phyloP scores from a whole-genome alignment of 2,888 invertebrate species.

The Rhagophthalmus giganteus region DNA sequence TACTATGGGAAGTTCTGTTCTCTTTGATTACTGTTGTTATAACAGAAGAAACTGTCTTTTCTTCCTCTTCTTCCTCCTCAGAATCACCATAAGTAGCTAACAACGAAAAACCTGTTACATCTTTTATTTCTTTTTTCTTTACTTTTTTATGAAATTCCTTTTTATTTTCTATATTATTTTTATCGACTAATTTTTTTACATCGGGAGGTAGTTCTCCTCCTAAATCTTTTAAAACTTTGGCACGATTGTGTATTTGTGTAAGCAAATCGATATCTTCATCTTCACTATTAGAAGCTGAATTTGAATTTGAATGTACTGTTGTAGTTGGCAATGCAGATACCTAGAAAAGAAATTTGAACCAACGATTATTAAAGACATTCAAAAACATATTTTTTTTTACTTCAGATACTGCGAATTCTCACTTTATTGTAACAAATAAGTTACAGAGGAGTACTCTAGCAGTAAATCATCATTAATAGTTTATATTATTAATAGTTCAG shows the following conservation, averaged over 20 bases:
- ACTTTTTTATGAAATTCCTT: slow-evolving; percentile 20
- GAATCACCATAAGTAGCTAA: slow-evolving; percentile 63
- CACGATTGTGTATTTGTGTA: slow-evolving; percentile 53
- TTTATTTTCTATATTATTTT: slow-evolving; percentile 1
- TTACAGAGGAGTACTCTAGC: slow-evolving; percentile 49
- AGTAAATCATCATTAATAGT: slow-evolving; percentile 50
- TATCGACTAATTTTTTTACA: slow-evolving; percentile 44
- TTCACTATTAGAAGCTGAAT: slow-evolving; percentile 32
- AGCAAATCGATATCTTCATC: slow-evolving; percentile 54
- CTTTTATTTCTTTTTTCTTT: slow-evolving; percentile 13
- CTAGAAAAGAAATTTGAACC: not conserved
- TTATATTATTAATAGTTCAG: slow-evolving; percentile 44
- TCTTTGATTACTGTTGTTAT: slow-evolving; percentile 12
- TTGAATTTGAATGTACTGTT: slow-evolving; percentile 4
- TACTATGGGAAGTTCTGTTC: slow-evolving; percentile 45
- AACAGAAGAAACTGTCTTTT: slow-evolving; percentile 14
- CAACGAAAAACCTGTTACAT: slow-evolving; percentile 51
- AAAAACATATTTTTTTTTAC: not conserved
- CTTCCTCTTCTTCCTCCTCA: slow-evolving; percentile 56
- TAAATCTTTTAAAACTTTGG: slow-evolving; percentile 53
- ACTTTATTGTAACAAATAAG: slow-evolving; percentile 14
- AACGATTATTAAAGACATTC: not conserved
- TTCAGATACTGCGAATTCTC: slow-evolving; percentile 53
- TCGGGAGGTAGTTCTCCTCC: slow-evolving; percentile 52
- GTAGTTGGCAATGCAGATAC: not conserved